Conservation (phyloP, 2,888 invertebrate genomes). For the Spisula solida region DNA sequence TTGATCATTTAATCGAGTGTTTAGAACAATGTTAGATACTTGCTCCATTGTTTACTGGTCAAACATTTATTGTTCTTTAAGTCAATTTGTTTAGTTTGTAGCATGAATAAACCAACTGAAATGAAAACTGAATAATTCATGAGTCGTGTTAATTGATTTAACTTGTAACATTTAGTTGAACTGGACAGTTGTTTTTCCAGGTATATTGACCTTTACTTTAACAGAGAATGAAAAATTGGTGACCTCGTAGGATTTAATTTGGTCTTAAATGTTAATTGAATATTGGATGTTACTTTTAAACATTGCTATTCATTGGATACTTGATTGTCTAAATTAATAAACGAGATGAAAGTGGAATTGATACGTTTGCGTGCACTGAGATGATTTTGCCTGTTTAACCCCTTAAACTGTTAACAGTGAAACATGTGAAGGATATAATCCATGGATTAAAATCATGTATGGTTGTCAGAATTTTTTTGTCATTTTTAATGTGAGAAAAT, state of each 20-base stretch:
- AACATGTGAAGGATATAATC: not conserved
- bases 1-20: conserved; percentile 17
- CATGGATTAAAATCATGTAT: not conserved
- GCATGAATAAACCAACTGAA: not conserved
- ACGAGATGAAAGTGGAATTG: no score
- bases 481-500: not conserved
- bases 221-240: no score
- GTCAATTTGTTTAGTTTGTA: conserved; percentile 18
- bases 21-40: conserved; percentile 12
- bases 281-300: no score
- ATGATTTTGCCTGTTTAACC: not conserved
- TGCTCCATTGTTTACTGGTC: conserved; percentile 11
- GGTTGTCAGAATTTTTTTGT: not conserved
- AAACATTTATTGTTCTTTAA: conserved; percentile 21
- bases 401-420: not conserved
- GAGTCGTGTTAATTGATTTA: conserved; percentile 19
- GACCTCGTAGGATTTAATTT: no score
- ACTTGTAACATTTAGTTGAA: conserved; percentile 3
- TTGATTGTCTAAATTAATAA: no score
- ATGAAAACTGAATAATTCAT: conserved; percentile 32
- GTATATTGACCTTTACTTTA: not conserved
- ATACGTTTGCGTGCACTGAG: no score
- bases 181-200: not conserved
- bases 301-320: no score
- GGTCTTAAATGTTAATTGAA: no score